phyloP scores from a whole-genome alignment of 2,113 vertebrate species.

The Peucedramus taeniatus region DNA sequence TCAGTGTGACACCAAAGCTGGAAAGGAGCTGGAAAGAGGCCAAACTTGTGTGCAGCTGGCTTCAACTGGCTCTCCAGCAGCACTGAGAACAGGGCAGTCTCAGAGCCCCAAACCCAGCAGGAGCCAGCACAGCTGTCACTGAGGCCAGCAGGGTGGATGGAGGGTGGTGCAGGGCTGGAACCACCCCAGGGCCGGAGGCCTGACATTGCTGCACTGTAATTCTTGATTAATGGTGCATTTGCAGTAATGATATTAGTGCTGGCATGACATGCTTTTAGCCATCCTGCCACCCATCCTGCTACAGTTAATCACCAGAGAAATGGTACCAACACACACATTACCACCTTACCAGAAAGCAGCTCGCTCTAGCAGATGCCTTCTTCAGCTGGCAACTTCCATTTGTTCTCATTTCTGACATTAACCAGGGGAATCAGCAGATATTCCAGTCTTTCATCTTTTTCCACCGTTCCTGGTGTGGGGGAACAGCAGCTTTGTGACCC shows the following conservation, averaged over 20 bases:
- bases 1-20: not conserved
- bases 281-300: not conserved
- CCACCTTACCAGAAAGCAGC: not conserved
- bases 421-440: not conserved
- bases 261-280: not conserved
- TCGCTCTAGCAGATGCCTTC: rapidly evolving
- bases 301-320: not conserved
- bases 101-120: rapidly evolving
- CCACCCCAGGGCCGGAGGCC: no score
- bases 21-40: not conserved
- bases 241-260: not conserved
- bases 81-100: not conserved
- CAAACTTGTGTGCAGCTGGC: not conserved
- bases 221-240: not conserved
- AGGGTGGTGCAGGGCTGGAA: not conserved
- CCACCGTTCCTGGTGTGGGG: rapidly evolving
- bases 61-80: not conserved
- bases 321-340: no score
- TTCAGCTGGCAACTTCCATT: not conserved
- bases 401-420: rapidly evolving
- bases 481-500: not conserved
- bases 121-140: rapidly evolving
- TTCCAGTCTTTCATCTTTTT: rapidly evolving
- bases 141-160: not conserved
- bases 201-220: not conserved